A percentile compares a stretch with the other conserved stretches of the same genome.
Conservation (phyloP, 2,888 invertebrate genomes). For the Holacanthella duospinosa region DNA sequence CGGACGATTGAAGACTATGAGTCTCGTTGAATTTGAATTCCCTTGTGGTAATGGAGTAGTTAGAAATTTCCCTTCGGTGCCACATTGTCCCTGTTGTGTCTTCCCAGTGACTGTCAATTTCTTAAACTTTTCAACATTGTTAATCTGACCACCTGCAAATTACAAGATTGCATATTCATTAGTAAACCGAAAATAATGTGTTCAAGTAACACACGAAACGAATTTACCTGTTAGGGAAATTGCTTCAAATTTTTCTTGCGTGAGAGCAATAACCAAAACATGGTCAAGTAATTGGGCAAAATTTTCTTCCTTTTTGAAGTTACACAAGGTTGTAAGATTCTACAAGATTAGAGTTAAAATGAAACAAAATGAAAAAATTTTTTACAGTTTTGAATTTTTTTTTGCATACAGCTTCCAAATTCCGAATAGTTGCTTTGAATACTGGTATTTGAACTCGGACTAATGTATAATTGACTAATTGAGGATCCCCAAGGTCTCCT, state of each 20-base stretch:
- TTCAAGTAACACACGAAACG: too few species aligned
- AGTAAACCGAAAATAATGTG: background rate
- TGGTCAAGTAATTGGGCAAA: conserved; percentile 5
- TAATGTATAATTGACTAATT: background rate
- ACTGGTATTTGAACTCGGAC: conserved; percentile 11
- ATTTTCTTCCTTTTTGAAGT: conserved; percentile 6
- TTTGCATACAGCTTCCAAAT: conserved; percentile 1
- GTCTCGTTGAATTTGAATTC: too few species aligned
- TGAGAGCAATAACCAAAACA: background rate
- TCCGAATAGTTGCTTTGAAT: background rate
- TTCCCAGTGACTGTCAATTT: background rate
- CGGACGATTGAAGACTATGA: too few species aligned
- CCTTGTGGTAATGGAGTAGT: too few species aligned
- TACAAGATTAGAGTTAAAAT: background rate
- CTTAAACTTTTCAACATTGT: conserved; percentile 6
- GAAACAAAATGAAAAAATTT: background rate
- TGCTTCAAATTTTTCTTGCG: conserved; percentile 5
- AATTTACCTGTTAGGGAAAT: conserved; percentile 7
- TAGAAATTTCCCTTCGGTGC: too few species aligned
- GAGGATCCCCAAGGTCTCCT: background rate
- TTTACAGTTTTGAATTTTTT: background rate
- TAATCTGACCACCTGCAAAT: conserved; percentile 7
- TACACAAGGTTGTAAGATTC: background rate
- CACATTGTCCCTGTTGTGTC: too few species aligned
- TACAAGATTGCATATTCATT: background rate